A percentile compares a stretch with the other conserved stretches of the same genome.
These are phyloP conservation scores for Patella depressa DNA, from an alignment of 2,888 invertebrate genomes.

Conservation along the genomic window DNA sequence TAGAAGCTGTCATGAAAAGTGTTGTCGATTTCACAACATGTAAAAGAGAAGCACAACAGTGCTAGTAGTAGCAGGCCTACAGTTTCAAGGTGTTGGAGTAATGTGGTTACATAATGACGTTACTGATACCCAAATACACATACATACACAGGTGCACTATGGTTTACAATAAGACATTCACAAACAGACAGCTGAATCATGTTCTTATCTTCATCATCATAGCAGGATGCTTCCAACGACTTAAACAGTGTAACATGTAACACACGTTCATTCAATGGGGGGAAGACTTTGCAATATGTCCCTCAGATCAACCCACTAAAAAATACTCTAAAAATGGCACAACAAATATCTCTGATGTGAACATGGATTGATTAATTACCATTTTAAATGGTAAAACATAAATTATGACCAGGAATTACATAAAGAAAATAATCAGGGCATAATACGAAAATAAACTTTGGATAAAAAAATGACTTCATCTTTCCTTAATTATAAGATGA, in stretches of 20 bases:
- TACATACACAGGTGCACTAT: constrained; percentile 1
- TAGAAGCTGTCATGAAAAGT: constrained; percentile 9
- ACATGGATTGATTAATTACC: too few species aligned
- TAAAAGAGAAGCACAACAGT: background rate
- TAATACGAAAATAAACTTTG: too few species aligned
- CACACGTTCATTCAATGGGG: background rate
- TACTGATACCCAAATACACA: constrained; percentile 27
- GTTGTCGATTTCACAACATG: constrained; percentile 4
- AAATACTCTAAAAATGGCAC: too few species aligned
- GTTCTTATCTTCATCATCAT: constrained; percentile 11
- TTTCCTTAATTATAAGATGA: too few species aligned
- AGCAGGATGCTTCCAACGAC: constrained; percentile 8
- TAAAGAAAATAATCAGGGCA: too few species aligned
- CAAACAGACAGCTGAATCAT: background rate
- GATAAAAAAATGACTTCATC: too few species aligned
- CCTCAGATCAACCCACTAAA: background rate
- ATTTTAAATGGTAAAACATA: too few species aligned
- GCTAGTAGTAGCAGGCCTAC: constrained; percentile 7
- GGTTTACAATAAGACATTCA: constrained; percentile 3
- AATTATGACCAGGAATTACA: too few species aligned
- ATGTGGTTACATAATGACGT: constrained; percentile 26
- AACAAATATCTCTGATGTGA: too few species aligned
- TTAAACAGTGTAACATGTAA: constrained; percentile 5
- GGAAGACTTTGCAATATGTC: constrained; percentile 7
- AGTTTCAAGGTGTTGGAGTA: constrained; percentile 15